A percentile compares a stretch with the other conserved stretches of the same genome.
These are phyloP conservation scores for Catocala sponsa DNA, from an alignment of 2,888 invertebrate genomes.

Conservation along the genomic window DNA sequence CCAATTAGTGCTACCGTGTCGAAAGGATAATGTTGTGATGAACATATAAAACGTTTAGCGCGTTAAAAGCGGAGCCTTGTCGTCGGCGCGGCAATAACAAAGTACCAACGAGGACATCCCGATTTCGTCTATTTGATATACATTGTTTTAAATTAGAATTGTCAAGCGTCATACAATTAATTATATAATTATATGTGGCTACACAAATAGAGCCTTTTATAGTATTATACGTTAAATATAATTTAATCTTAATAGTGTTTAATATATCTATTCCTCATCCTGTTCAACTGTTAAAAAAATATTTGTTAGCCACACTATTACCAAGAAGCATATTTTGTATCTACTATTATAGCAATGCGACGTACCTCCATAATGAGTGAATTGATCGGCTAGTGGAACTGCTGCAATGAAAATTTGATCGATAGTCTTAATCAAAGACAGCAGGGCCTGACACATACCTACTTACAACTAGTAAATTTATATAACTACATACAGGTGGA, in stretches of 20 bases:
- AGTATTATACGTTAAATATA: no score
- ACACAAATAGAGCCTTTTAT: no score
- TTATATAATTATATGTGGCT: no score
- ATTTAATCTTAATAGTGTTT: no score
- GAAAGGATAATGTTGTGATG: conserved; percentile 86
- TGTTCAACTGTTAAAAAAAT: background rate
- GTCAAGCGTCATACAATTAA: background rate
- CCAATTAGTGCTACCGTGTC: conserved; percentile 89
- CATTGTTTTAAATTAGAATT: conserved; percentile 10
- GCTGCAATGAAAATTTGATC: conserved; percentile 66
- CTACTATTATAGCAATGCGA: conserved; percentile 40
- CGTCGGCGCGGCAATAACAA: conserved; percentile 59
- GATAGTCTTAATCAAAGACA: conserved; percentile 44
- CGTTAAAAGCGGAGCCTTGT: conserved; percentile 80
- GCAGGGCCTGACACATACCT: conserved; percentile 23
- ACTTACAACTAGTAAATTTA: conserved; percentile 2
- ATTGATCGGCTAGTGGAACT: conserved; percentile 63
- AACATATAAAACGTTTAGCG: conserved; percentile 81
- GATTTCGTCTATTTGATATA: conserved; percentile 10
- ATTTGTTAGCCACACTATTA: no score
- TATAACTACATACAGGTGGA: background rate
- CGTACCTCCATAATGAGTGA: conserved; percentile 58
- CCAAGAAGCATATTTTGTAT: conserved; percentile 17
- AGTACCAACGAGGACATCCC: conserved; percentile 51
- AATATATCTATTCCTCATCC: no score